A percentile compares a stretch with the other conserved stretches of the same genome.
phyloP scores from a whole-genome alignment of 2,113 vertebrate species.

The Phalacrocorax carbo region DNA sequence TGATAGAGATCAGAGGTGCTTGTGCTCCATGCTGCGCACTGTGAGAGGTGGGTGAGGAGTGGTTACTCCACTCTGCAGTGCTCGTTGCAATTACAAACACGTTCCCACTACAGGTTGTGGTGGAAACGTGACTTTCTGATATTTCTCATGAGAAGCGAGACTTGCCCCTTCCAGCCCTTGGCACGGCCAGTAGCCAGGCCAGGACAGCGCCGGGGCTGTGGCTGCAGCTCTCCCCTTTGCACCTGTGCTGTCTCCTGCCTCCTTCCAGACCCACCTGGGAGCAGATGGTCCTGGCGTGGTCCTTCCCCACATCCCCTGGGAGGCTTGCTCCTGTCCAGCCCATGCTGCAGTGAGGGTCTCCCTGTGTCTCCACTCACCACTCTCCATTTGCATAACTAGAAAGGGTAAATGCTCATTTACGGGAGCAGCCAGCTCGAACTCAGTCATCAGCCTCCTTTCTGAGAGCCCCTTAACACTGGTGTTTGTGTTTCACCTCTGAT shows the following conservation, averaged over 20 bases:
- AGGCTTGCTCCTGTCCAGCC: neutral
- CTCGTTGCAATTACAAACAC: neutral
- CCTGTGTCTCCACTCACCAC: neutral
- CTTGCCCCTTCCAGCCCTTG: neutral
- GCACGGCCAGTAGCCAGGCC: neutral
- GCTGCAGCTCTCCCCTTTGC: neutral
- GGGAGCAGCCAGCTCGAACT: neutral
- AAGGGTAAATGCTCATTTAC: neutral
- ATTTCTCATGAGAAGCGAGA: neutral
- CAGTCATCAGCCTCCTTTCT: neutral
- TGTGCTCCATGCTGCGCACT: fast-evolving
- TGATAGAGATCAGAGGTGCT: neutral
- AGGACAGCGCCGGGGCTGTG: neutral
- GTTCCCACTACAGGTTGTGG: fast-evolving
- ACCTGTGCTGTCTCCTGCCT: neutral
- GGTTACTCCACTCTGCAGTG: neutral
- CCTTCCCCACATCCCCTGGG: neutral
- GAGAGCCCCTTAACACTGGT: neutral
- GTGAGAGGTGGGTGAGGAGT: neutral
- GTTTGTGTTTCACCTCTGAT: neutral
- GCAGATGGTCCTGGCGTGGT: neutral
- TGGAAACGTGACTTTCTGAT: neutral
- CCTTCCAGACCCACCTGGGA: neutral
- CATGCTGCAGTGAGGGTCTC: neutral
- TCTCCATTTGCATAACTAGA: neutral